These are phyloP conservation scores for Eustalomyia histrio DNA, from an alignment of 2,888 invertebrate species.

Conservation along the genomic window DNA sequence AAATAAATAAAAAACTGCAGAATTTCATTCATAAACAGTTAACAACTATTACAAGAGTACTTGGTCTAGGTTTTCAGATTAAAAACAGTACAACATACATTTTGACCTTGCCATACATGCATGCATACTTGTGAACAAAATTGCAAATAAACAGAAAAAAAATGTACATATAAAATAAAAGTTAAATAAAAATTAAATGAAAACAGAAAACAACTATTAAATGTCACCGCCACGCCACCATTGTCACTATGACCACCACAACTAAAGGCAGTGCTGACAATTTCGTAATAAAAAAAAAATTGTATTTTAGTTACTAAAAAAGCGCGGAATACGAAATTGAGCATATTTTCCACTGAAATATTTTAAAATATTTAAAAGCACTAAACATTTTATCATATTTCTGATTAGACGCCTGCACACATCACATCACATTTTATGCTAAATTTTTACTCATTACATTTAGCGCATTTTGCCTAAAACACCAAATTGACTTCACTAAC, in stretches of 20 bases:
- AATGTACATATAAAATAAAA: conserved; percentile 21
- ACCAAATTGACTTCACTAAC: too few species aligned
- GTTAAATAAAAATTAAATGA: neutral
- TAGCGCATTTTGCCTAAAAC: too few species aligned
- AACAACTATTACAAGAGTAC: conserved; percentile 48
- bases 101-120: conserved; percentile 61
- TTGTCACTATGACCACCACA: neutral
- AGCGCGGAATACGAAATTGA: too few species aligned
- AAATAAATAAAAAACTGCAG: neutral
- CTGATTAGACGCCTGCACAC: too few species aligned
- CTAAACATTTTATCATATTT: too few species aligned
- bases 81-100: conserved; percentile 43
- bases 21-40: conserved; percentile 59
- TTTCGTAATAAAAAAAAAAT: neutral
- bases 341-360: too few species aligned
- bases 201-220: conserved; percentile 36
- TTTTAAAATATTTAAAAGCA: too few species aligned
- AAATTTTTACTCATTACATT: too few species aligned
- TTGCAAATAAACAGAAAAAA: conserved; percentile 31
- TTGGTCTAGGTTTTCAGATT: conserved; percentile 50
- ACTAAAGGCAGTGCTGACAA: neutral
- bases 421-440: too few species aligned
- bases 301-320: too few species aligned
- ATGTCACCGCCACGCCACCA: conserved; percentile 35
- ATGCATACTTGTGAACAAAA: conserved; percentile 13